Base-by-base conservation (phyloP, 2,888 invertebrate species). In the Pollenia labialis region DNA sequence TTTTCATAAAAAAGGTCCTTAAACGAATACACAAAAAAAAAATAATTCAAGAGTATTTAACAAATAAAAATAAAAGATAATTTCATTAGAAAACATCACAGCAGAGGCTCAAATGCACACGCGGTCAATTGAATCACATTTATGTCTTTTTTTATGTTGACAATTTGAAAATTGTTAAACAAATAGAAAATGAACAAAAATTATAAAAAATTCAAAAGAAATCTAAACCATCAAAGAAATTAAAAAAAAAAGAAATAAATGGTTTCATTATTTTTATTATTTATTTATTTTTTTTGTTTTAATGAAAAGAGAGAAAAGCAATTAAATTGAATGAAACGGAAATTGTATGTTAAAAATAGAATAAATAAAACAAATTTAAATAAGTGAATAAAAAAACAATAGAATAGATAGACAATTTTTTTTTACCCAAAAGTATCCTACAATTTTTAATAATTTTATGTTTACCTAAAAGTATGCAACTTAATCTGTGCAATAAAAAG, bases 1-100 rank as follows among this genome's bases (percentile, higher is more conserved):
- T 44, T 62, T 42, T 1, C 3, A 14, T 10, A 4, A 42, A 64
- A 16, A 16, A 64, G 11, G n/a, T 8, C 6, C 11, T 9, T 18
- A 50, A 50, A 32, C 46, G 12, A 12, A 8, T 58, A 18, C 11
- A 4, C 12, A 58, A 32, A 12, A 58, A 40, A 32, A 18, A 58
- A 40, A 32, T 11, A n/a, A 16, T 23, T 71, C 44, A n/a, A 18
- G 40, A 44, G 54, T 68, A 23, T 56, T 77, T 77, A 32, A 56
- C 56, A 77, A 46, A 66, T 44, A 64, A n/a, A 64, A 56, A 66
- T 16, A 79, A 69, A 79, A 66, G 56, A 54, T 42, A 54, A 76
- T 76, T 64, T 64, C 4, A 54, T 76, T 64, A 60, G 16, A 72
- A 23, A 62, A 62, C 16, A 74, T 6, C 48, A 72, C 16, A 60